These are phyloP conservation scores for Gallinago solitaria DNA, from an alignment of 2,797 vertebrate genomes.

Conservation along the genomic window DNA sequence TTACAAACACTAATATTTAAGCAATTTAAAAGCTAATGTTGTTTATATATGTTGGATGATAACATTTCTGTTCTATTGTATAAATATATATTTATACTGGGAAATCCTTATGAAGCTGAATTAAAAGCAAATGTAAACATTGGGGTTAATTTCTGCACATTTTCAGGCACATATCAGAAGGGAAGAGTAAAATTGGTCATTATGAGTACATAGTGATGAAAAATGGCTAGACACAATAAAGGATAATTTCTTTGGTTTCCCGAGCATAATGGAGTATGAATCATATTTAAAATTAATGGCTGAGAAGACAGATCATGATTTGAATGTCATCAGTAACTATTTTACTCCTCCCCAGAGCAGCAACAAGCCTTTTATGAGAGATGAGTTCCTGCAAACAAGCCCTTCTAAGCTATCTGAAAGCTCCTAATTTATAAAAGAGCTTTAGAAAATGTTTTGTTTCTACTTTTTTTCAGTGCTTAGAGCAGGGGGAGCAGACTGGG, in stretches of 20 bases:
- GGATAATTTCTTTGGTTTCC: constrained; percentile 79
- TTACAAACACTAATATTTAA: constrained; percentile 59
- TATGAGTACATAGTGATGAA: constrained; percentile 73
- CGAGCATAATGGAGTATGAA: constrained; percentile 77
- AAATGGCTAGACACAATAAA: constrained; percentile 76
- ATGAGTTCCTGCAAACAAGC: constrained; percentile 69
- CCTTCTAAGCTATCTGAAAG: constrained; percentile 62
- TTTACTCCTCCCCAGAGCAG: constrained; percentile 73
- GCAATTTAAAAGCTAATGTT: constrained; percentile 70
- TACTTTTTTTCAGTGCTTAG: not conserved
- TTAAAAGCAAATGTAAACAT: constrained; percentile 72
- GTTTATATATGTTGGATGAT: constrained; percentile 65
- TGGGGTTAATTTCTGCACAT: constrained; percentile 69
- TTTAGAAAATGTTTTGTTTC: constrained; percentile 67
- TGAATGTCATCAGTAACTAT: constrained; percentile 80
- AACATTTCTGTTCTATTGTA: constrained; percentile 70
- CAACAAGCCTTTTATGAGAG: constrained; percentile 69
- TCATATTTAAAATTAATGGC: constrained; percentile 81
- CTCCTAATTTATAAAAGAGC: constrained; percentile 65
- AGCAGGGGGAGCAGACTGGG: not conserved
- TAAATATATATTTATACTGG: constrained; percentile 70
- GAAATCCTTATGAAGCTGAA: constrained; percentile 66
- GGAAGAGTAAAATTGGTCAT: constrained; percentile 74
- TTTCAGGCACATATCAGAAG: constrained; percentile 58
- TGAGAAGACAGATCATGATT: constrained; percentile 77